Base-by-base conservation (phyloP, 2,888 invertebrate species). In the Synanthedon formicaeformis region DNA sequence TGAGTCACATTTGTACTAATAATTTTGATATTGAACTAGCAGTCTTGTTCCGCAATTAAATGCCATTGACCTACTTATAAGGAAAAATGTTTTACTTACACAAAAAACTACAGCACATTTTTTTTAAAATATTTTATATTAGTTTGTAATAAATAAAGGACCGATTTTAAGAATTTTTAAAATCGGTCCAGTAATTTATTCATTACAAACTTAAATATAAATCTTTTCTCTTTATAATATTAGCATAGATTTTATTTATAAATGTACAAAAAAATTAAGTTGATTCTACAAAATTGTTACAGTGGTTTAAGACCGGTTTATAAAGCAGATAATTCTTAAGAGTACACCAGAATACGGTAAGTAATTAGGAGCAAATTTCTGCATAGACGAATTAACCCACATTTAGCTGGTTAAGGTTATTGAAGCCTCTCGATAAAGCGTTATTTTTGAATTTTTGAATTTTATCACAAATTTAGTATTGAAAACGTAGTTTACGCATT, bases 1-100 rank as follows among this genome's bases (percentile, higher is more conserved):
- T 82, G 81, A 82, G 61, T 80, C 79, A 81, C 57, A 61, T 61
- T 57, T 34, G 60, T 61, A 68, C 65, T 73, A 75, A 74, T 75
- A 71, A 72, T 75, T 75, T 72, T 62, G 57, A 40, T 55, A 64
- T 59, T 65, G 66, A 60, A 61, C 64, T 65, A 62, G 59, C 65
- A 68, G 65, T 69, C 67, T 71, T 66, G 66, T 65, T 62, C 60
- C 63, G 60, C 62, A 66, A 70, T 69, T 62, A 66, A 67, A 66
- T 74, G 78, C 69, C 73, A 77, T 73, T 81, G 80, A 77, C 80
- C 81, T 65, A 81, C 75, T 66, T 73, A 60, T 54, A 58, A 54
- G 60, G 57, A 62, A 61, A 59, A 34, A 34, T 34, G 34, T 10
- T 34, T 27, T 34, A 34, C 10, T 34, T 34, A 34, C 34, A 34